A percentile compares a stretch with the other conserved stretches of the same genome.
Evolutionary conservation across 2,797 vertebrate genomes (phyloP).

Genomic region (Cryptoblepharus egeriae): DNA sequence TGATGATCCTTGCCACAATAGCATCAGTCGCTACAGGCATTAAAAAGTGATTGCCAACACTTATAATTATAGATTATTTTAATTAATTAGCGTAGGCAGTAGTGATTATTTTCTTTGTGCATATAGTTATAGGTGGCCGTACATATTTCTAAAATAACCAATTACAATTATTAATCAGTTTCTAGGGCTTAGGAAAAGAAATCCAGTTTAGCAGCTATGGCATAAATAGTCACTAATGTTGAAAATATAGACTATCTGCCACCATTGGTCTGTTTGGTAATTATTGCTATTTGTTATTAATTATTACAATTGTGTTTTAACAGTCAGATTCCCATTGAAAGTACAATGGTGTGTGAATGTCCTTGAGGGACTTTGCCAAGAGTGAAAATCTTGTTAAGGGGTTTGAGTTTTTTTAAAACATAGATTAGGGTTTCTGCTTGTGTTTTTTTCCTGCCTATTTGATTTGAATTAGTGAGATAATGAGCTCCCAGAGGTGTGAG

Average conservation of each 20-base stretch:
- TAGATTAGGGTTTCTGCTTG: constrained; percentile 28
- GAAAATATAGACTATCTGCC: constrained; percentile 34
- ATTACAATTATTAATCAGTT: constrained; percentile 29
- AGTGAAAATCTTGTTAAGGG: constrained; percentile 31
- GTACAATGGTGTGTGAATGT: constrained; percentile 34
- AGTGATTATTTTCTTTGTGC: constrained; percentile 18
- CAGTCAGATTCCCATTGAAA: constrained; percentile 33
- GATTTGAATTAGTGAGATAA: constrained; percentile 39
- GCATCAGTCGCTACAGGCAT: constrained; percentile 1
- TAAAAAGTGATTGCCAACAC: constrained; percentile 8
- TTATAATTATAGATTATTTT: constrained; percentile 15
- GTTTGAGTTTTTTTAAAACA: not conserved
- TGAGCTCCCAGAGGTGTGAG: constrained; percentile 34
- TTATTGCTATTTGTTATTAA: constrained; percentile 44
- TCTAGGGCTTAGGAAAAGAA: not conserved
- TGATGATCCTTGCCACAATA: not conserved
- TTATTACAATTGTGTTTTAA: constrained; percentile 42
- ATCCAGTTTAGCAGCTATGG: not conserved
- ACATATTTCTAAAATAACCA: constrained; percentile 9
- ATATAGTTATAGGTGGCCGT: constrained; percentile 11
- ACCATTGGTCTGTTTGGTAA: constrained; percentile 16
- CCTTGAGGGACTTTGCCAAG: constrained; percentile 31
- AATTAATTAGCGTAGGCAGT: constrained; percentile 17
- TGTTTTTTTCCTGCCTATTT: constrained; percentile 23
- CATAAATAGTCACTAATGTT: constrained; percentile 25